These are phyloP conservation scores for Plagodis dolabraria DNA, from an alignment of 2,888 invertebrate species.

Conservation along the genomic window DNA sequence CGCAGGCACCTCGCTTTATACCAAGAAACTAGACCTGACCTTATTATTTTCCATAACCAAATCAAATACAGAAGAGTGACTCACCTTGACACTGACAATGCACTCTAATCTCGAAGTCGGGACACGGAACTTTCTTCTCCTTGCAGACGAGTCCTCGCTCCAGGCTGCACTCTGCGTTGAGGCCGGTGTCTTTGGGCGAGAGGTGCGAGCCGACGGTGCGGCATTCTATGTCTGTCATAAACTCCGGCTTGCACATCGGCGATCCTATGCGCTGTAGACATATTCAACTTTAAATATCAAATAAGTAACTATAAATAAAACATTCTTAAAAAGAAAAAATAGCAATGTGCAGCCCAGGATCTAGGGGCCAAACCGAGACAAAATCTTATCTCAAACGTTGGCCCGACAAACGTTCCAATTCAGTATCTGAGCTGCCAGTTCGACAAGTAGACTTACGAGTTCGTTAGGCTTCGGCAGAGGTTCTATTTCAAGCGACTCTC, in stretches of 20 bases:
- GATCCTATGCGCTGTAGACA: constrained; percentile 60
- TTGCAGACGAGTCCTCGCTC: constrained; percentile 89
- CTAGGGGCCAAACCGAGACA: too few relatives aligned
- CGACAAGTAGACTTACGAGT: constrained; percentile 63
- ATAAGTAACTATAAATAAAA: too few relatives aligned
- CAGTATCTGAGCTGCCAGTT: too few relatives aligned
- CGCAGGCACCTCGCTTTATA: too few relatives aligned
- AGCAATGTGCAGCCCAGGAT: too few relatives aligned
- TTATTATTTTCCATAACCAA: too few relatives aligned
- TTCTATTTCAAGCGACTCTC: constrained; percentile 74
- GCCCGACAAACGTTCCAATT: too few relatives aligned
- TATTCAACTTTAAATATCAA: background rate
- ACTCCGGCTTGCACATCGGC: constrained; percentile 85
- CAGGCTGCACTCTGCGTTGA: constrained; percentile 91
- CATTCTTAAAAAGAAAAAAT: too few relatives aligned
- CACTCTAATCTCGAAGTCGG: constrained; percentile 93
- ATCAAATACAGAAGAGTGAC: constrained; percentile 3
- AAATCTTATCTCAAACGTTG: too few relatives aligned
- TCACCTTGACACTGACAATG: constrained; percentile 83
- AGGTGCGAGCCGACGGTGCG: constrained; percentile 87
- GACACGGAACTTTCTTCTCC: constrained; percentile 82
- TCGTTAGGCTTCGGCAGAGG: constrained; percentile 82
- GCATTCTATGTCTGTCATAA: constrained; percentile 91
- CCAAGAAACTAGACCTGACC: too few relatives aligned
- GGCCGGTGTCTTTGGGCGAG: constrained; percentile 87